Evolutionary conservation across 2,888 invertebrate species (phyloP), one percentile per base, ranked within the genome.

Genomic region (Drosophila stalkeri): DNA sequence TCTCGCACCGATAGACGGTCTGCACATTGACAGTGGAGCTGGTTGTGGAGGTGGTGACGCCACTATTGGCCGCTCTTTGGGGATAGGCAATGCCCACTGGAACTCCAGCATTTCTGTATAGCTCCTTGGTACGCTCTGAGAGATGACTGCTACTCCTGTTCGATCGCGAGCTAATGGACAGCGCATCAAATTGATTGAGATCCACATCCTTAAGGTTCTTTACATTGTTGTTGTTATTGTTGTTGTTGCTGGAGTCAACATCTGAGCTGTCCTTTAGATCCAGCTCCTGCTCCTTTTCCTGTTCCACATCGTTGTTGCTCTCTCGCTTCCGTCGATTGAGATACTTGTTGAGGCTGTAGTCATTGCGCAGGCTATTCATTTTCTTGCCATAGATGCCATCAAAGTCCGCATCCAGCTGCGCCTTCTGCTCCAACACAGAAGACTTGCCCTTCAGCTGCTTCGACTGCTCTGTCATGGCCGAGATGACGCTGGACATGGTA

Each of bases 1-100:
- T 90, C 74, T 93, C 93, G 43, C 93, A 93, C 31, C 92, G 92
- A 73, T 93, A 93, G 0, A 93, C 91, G 23, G 92, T 91, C 75
- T 93, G 92, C 1, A 93, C 92, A 7, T 54, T 79, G 33, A 52
- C 62, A 57, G 51, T 85, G 51, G 61, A 73, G 52, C 54, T 64
- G 55, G 55, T 55, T 3, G 93, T 77, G 49, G 71, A 59, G 43
- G 57, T 88, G 55, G 20, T 44, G 69, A 18, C 69, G 57, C 20
- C 77, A n/a, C 79, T 86, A 18, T 71, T 80, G 4, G 91, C 82
- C 2, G 89, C 89, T 2, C 92, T 85, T 23, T 92, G 92, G 0
- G 92, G 92, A 74, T 92, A 92, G 44, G 92, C 92, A 14, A 92
- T 92, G 14, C 92, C 92, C 8, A 92, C 92, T 0, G 92, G 92